A percentile compares a stretch with the other conserved stretches of the same genome.
phyloP scores from a whole-genome alignment of 2,113 vertebrate species.

The Tetrax tetrax region DNA sequence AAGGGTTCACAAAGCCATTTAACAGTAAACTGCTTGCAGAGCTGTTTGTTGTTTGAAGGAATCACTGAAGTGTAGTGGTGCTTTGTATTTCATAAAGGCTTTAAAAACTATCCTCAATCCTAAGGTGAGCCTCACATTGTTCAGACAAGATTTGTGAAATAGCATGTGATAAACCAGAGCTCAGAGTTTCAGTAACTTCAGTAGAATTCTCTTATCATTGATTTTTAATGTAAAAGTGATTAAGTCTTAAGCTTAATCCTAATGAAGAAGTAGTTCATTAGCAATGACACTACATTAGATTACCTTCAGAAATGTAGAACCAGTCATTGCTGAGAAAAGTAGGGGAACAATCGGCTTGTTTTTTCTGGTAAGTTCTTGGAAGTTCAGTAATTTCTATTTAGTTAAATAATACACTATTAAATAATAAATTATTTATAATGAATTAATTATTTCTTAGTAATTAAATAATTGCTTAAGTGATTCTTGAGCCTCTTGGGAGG shows the following conservation, averaged over 20 bases:
- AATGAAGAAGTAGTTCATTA: neutral
- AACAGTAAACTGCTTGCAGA: neutral
- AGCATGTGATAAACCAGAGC: neutral
- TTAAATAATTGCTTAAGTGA: neutral
- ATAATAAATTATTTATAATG: neutral
- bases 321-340: neutral
- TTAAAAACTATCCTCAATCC: neutral
- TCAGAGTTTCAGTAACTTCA: neutral
- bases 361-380: conserved; percentile 2
- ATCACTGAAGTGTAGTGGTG: neutral
- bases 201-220: neutral
- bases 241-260: neutral
- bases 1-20: conserved; percentile 5
- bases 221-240: neutral
- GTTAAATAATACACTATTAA: neutral
- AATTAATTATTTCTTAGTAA: neutral
- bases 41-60: neutral
- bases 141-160: neutral
- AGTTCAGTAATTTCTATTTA: neutral
- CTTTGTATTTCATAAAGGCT: conserved; percentile 1
- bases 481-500: neutral
- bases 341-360: neutral
- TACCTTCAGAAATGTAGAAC: neutral
- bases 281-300: neutral
- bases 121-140: neutral